Percentiles rank a stretch among this genome's conserved stretches.
These are phyloP conservation scores for Serranus cabrilla DNA, from an alignment of 2,797 vertebrate species.

Conservation along the genomic window DNA sequence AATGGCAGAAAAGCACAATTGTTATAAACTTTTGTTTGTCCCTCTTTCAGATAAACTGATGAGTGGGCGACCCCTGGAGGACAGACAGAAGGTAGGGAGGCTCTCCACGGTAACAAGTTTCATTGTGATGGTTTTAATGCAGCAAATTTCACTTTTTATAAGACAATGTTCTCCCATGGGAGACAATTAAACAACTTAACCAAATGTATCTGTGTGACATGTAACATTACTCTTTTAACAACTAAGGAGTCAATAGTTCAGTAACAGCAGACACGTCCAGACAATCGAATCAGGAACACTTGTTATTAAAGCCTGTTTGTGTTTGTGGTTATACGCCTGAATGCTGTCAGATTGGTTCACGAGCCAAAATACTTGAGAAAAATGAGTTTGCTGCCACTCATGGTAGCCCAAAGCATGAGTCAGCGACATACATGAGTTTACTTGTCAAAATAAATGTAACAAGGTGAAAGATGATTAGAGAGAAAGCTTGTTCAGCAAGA, in stretches of 20 bases:
- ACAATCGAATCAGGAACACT: neutral
- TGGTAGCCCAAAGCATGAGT: neutral
- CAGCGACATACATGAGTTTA: neutral
- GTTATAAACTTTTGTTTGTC: no score
- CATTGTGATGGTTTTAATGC: no score
- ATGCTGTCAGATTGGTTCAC: constrained; percentile 15
- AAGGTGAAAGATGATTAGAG: no score
- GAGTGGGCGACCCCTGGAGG: no score
- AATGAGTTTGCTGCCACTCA: neutral
- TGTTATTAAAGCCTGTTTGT: no score
- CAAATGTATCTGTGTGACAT: neutral
- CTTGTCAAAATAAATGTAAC: neutral
- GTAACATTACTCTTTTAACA: neutral
- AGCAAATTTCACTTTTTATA: no score
- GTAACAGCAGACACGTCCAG: neutral
- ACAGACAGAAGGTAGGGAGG: no score
- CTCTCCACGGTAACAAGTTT: no score
- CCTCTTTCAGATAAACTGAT: no score
- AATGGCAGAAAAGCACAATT: no score
- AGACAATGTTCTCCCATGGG: no score
- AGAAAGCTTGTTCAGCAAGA: constrained; percentile 2
- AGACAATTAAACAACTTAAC: no score
- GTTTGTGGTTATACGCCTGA: neutral
- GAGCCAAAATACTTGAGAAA: neutral
- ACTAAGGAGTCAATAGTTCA: neutral